Conservation (phyloP, 2,797 vertebrate species). For the Coendou prehensilis region DNA sequence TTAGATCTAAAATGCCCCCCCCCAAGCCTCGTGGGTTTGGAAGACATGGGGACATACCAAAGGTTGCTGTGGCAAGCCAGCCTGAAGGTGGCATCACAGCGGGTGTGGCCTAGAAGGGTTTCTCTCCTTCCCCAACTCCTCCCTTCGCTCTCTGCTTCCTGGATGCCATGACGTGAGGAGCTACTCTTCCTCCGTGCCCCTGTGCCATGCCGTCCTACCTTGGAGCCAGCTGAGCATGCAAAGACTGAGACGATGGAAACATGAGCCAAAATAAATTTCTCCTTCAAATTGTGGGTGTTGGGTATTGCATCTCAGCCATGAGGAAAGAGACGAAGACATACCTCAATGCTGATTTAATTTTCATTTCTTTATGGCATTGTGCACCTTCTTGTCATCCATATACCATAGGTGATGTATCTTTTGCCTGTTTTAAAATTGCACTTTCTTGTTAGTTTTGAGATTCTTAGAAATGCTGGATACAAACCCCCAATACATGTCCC, state of each 20-base stretch:
- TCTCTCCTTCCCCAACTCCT: background rate
- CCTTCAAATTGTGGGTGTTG: background rate
- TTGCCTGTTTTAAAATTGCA: background rate
- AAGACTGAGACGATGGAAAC: background rate
- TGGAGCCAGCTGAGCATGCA: background rate
- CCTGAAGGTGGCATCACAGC: background rate
- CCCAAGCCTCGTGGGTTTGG: background rate
- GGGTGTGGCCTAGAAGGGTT: background rate
- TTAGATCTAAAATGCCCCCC: background rate
- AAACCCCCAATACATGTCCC: background rate
- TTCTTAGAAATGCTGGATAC: background rate
- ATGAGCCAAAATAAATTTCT: background rate
- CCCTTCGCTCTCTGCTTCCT: background rate
- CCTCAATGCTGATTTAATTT: background rate
- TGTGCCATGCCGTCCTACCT: background rate
- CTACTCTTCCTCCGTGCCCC: background rate
- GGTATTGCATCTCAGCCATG: background rate
- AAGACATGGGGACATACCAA: background rate
- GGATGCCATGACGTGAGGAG: background rate
- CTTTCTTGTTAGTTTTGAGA: constrained; percentile 2
- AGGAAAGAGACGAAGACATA: background rate
- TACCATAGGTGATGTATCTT: background rate
- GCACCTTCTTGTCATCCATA: background rate
- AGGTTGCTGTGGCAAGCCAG: no score
- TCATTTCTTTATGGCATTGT: background rate